phyloP scores from a whole-genome alignment of 2,113 vertebrate species.

The Capreolus pygargus region DNA sequence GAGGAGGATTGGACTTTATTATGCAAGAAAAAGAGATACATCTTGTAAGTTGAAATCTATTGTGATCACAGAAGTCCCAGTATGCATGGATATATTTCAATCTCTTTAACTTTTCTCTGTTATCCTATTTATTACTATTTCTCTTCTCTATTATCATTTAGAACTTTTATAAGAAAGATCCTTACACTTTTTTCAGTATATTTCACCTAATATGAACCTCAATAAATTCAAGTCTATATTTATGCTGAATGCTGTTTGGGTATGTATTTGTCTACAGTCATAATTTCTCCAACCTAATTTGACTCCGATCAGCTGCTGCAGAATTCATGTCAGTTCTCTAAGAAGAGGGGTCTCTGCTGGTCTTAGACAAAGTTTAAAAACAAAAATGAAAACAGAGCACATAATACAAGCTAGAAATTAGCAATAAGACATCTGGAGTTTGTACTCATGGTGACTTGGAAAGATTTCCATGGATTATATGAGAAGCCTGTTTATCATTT shows the following conservation, averaged over 20 bases:
- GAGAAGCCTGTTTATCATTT: background rate
- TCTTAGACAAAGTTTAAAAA: background rate
- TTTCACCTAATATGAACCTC: background rate
- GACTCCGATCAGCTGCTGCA: background rate
- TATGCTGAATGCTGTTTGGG: background rate
- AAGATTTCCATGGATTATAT: background rate
- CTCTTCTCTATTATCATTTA: background rate
- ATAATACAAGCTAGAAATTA: background rate
- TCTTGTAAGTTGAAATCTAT: background rate
- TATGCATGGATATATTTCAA: background rate
- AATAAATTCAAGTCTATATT: background rate
- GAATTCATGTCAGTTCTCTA: background rate
- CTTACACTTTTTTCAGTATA: background rate
- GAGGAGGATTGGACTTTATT: background rate
- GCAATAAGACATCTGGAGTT: background rate
- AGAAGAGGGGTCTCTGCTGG: background rate
- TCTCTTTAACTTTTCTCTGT: background rate
- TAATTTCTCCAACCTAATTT: background rate
- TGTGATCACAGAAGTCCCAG: background rate
- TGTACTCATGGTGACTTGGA: background rate
- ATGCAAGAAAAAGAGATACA: background rate
- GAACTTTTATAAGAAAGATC: background rate
- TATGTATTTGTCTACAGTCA: background rate
- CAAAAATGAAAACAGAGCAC: background rate
- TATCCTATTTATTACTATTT: background rate